Conservation (phyloP, 2,888 invertebrate genomes). For the Synergus itoensis region DNA sequence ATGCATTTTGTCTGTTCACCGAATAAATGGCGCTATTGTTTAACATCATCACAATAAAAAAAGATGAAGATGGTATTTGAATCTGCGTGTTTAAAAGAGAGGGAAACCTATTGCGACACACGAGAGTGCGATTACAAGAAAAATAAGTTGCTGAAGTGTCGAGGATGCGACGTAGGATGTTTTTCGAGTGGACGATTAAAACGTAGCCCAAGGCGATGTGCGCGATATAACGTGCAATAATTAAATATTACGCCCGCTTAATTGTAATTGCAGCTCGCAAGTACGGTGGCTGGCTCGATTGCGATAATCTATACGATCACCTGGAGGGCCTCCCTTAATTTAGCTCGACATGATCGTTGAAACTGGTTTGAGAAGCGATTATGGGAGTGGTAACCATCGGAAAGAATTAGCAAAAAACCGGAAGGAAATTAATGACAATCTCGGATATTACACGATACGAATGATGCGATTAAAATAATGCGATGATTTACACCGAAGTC, state of each 20-base stretch:
- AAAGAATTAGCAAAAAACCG: conserved; percentile 10
- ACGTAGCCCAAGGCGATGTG: not conserved
- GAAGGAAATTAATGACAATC: conserved; percentile 34
- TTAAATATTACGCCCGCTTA: conserved; percentile 38
- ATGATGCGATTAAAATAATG: conserved; percentile 17
- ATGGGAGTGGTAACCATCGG: conserved; percentile 21
- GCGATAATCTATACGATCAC: conserved; percentile 33
- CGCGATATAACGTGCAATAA: conserved; percentile 31
- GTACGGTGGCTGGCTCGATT: conserved; percentile 19
- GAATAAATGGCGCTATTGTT: too few species aligned
- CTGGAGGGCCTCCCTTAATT: conserved; percentile 31
- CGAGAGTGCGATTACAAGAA: not conserved
- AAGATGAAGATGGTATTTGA: too few species aligned
- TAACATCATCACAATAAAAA: too few species aligned
- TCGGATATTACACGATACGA: not conserved
- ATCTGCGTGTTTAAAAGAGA: not conserved
- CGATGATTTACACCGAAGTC: not conserved
- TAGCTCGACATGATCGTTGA: conserved; percentile 23
- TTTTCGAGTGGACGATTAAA: conserved; percentile 26
- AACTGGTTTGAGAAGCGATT: conserved; percentile 32
- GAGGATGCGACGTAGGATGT: not conserved
- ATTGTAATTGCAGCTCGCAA: conserved; percentile 37
- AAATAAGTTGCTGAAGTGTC: conserved; percentile 13
- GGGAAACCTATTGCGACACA: not conserved
- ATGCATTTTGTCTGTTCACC: too few species aligned